Evolutionary conservation across 2,888 invertebrate species (phyloP).

Genomic region (Orthonychiurus folsomi): DNA sequence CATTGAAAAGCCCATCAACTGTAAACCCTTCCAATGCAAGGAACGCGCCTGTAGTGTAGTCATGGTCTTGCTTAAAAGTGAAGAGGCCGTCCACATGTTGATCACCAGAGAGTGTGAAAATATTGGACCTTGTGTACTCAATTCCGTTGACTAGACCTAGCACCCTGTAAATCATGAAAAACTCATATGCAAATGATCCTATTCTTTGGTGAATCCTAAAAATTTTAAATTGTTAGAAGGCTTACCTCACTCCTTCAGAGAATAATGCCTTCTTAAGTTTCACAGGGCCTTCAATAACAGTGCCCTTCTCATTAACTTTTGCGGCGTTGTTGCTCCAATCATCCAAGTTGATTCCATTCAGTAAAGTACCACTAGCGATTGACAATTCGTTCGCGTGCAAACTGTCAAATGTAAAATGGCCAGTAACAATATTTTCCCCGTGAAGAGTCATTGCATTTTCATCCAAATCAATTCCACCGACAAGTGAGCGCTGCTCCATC

Average conservation of each 20-base stretch:
- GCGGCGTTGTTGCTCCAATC: conserved; percentile 23
- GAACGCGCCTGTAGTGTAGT: neutral
- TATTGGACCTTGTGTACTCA: conserved; percentile 6
- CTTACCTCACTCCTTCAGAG: conserved; percentile 10
- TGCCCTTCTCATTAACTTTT: neutral
- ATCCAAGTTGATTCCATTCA: conserved; percentile 24
- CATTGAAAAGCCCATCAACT: conserved; percentile 3
- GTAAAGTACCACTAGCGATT: conserved; percentile 5
- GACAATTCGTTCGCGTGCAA: conserved; percentile 11
- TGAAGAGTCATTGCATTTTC: conserved; percentile 20
- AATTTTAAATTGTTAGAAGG: no score
- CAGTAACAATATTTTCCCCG: conserved; percentile 19
- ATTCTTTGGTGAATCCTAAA: no score
- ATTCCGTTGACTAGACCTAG: conserved; percentile 23
- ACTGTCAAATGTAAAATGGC: conserved; percentile 15
- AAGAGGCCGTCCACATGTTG: neutral
- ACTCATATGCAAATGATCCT: no score
- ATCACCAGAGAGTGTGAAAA: conserved; percentile 11
- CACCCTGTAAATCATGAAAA: no score
- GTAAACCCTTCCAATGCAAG: neutral
- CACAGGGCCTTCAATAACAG: conserved; percentile 10
- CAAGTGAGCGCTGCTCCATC: neutral
- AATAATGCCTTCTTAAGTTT: conserved; percentile 10
- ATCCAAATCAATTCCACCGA: conserved; percentile 17
- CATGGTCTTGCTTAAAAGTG: neutral